Conservation (phyloP, 2,797 vertebrate species). For the Enteromius viviparus region DNA sequence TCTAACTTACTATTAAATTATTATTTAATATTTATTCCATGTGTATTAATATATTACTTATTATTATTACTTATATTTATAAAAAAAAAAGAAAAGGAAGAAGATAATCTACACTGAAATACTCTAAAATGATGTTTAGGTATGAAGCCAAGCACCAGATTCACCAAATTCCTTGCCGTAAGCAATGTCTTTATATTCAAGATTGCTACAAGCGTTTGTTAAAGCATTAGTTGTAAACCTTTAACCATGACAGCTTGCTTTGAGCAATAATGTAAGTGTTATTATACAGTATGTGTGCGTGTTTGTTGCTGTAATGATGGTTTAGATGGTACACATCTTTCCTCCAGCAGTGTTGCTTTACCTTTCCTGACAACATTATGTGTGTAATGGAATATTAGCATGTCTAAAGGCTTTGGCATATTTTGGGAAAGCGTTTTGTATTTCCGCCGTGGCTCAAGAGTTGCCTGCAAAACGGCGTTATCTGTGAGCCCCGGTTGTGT, state of each 20-base stretch:
- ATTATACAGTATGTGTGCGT: slow-evolving; percentile 1
- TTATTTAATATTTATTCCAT: not conserved
- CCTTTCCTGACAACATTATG: slow-evolving; percentile 30
- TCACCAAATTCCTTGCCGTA: not conserved
- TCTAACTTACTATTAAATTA: too few relatives aligned
- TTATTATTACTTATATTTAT: too few relatives aligned
- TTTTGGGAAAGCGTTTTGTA: slow-evolving; percentile 14
- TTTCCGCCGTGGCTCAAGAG: slow-evolving; percentile 10
- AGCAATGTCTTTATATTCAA: slow-evolving; percentile 3
- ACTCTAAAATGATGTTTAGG: not conserved
- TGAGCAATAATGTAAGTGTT: slow-evolving; percentile 14
- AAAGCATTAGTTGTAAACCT: slow-evolving; percentile 33
- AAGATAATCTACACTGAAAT: not conserved
- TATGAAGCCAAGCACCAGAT: not conserved
- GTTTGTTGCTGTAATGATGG: slow-evolving; percentile 22
- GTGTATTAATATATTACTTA: too few relatives aligned
- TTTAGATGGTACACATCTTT: slow-evolving; percentile 14
- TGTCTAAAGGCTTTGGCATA: slow-evolving; percentile 68
- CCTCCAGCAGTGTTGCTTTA: slow-evolving; percentile 24
- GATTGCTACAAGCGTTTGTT: slow-evolving; percentile 22
- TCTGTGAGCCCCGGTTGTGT: slow-evolving; percentile 44
- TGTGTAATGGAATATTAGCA: slow-evolving; percentile 73
- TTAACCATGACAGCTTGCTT: slow-evolving; percentile 50
- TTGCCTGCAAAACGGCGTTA: slow-evolving; percentile 22
- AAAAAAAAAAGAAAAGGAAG: too few relatives aligned